phyloP scores from a whole-genome alignment of 2,888 invertebrate species.

The Lithophane semibrunnea region DNA sequence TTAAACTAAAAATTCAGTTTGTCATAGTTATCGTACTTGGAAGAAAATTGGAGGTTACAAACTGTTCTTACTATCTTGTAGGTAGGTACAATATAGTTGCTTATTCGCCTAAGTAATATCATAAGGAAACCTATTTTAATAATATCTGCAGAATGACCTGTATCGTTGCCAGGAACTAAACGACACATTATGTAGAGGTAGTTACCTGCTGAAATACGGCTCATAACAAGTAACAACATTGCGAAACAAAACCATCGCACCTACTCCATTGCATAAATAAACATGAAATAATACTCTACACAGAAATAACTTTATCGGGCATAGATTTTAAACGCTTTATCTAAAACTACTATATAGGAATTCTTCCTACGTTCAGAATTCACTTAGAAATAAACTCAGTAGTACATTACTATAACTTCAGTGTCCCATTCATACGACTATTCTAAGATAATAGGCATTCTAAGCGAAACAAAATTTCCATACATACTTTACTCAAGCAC shows the following conservation, averaged over 20 bases:
- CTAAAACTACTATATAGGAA: constrained; percentile 49
- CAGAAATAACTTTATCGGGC: constrained; percentile 56
- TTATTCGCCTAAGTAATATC: not conserved
- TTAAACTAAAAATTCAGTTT: too few relatives aligned
- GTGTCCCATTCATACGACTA: constrained; percentile 58
- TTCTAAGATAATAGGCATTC: constrained; percentile 63
- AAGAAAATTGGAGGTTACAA: too few relatives aligned
- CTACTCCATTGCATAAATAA: constrained; percentile 49
- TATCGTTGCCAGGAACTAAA: constrained; percentile 6
- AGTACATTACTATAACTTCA: constrained; percentile 62
- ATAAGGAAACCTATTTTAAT: constrained; percentile 10
- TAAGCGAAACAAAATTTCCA: constrained; percentile 65
- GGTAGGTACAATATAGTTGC: too few relatives aligned
- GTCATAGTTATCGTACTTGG: too few relatives aligned
- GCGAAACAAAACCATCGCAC: constrained; percentile 41
- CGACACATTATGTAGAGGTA: constrained; percentile 5
- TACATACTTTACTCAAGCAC: constrained; percentile 67
- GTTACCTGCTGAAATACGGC: constrained; percentile 8
- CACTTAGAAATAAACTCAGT: constrained; percentile 60
- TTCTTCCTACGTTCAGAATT: constrained; percentile 55
- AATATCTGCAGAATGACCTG: not conserved
- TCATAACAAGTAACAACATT: constrained; percentile 24
- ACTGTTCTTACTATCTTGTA: too few relatives aligned
- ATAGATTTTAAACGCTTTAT: constrained; percentile 67
- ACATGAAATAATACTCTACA: constrained; percentile 54